A percentile compares a stretch with the other conserved stretches of the same genome.
Evolutionary conservation across 2,113 vertebrate species (phyloP).

Genomic region (Menura novaehollandiae): DNA sequence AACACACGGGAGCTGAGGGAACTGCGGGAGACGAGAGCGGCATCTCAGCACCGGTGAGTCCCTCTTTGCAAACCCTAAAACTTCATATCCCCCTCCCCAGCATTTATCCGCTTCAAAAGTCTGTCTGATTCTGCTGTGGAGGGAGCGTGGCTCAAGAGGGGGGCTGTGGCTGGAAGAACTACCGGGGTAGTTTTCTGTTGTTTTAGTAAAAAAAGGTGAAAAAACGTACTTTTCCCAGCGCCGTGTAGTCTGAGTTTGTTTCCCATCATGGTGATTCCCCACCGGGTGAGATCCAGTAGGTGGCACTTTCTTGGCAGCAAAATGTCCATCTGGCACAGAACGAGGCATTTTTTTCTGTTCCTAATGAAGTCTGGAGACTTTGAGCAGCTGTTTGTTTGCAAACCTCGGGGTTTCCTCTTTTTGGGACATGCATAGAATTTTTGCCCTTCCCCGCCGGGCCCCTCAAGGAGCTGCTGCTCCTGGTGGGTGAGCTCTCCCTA

Average conservation of each 20-base stretch:
- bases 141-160: neutral
- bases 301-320: slow-evolving; percentile 42
- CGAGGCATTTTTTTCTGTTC: neutral
- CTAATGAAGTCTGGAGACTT: neutral
- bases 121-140: neutral
- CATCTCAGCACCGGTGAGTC: slow-evolving; percentile 43
- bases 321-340: neutral
- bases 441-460: accelerated
- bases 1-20: neutral
- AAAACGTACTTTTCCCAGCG: neutral
- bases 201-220: neutral
- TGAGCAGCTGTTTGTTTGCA: neutral
- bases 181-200: neutral
- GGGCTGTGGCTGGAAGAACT: neutral
- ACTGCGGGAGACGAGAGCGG: neutral
- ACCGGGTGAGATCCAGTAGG: neutral
- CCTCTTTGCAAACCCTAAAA: neutral
- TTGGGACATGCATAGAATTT: neutral
- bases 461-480: neutral
- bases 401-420: neutral
- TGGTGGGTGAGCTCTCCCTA: neutral
- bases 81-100: neutral
- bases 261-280: neutral
- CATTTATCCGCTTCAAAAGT: neutral
- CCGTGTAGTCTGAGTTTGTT: neutral